These are phyloP conservation scores for Caenorhabditis sp. DNA, from an alignment of 2,888 invertebrate species.

Conservation along the genomic window DNA sequence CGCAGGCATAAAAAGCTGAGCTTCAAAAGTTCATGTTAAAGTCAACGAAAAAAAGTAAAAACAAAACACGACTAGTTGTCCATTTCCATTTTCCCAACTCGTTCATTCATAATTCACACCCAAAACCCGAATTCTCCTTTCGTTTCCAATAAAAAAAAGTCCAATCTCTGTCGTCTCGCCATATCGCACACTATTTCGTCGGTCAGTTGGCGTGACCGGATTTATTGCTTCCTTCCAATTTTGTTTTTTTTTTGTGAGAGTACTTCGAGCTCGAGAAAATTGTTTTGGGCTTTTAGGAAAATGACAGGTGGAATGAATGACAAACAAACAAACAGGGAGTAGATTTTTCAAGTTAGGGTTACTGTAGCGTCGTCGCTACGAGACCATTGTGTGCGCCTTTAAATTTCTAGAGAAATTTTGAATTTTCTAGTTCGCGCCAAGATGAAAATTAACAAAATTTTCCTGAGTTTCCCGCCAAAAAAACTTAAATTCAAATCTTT, in stretches of 20 bases:
- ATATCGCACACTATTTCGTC: not conserved
- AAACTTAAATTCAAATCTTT: too few relatives aligned
- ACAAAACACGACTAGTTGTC: not conserved
- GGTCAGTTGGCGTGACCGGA: conserved; percentile 4
- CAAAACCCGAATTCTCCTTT: conserved; percentile 7
- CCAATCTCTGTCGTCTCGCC: not conserved
- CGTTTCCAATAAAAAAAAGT: conserved; percentile 12
- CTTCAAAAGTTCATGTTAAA: conserved; percentile 3
- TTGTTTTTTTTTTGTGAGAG: not conserved
- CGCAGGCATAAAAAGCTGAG: too few relatives aligned
- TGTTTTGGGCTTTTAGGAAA: not conserved
- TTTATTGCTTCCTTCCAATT: not conserved
- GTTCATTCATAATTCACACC: conserved; percentile 13
- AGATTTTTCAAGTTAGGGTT: too few relatives aligned
- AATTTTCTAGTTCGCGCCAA: too few relatives aligned
- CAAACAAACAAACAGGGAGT: too few relatives aligned
- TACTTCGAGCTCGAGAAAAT: not conserved
- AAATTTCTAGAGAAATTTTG: too few relatives aligned
- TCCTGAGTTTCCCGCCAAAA: too few relatives aligned
- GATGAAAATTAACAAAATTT: too few relatives aligned
- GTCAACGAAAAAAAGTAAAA: not conserved
- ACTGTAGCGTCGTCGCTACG: too few relatives aligned
- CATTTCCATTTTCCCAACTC: conserved; percentile 13
- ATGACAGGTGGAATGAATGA: not conserved
- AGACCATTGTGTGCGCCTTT: too few relatives aligned